Evolutionary conservation across 2,797 vertebrate genomes (phyloP).

Genomic region (Channa striata): DNA sequence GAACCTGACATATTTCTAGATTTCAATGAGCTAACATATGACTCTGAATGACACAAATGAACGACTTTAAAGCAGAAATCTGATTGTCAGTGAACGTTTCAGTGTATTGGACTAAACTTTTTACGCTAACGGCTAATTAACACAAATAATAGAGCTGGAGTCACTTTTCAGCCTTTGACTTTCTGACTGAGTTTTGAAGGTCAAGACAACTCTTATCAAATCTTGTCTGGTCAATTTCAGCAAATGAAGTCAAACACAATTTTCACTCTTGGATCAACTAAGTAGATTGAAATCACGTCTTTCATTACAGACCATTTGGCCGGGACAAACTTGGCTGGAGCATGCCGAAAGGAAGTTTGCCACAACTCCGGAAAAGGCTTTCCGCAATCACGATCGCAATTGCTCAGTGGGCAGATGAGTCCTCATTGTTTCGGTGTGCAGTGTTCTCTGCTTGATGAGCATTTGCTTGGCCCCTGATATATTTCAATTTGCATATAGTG

Average conservation of each 20-base stretch:
- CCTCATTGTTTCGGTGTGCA: constrained; percentile 30
- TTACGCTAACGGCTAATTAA: no score
- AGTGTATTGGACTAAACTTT: no score
- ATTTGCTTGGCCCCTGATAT: constrained; percentile 28
- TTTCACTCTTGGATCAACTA: constrained; percentile 8
- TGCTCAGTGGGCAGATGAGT: constrained; percentile 34
- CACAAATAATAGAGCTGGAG: not conserved
- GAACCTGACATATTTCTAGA: no score
- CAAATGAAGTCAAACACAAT: not conserved
- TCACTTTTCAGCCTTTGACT: constrained; percentile 19
- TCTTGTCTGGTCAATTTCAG: constrained; percentile 29
- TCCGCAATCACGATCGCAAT: constrained; percentile 26
- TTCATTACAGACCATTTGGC: constrained; percentile 32
- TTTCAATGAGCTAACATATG: no score
- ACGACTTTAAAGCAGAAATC: no score
- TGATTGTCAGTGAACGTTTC: no score
- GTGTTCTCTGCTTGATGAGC: constrained; percentile 27
- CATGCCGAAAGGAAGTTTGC: not conserved
- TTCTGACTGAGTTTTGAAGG: constrained; percentile 1
- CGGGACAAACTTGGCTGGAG: not conserved
- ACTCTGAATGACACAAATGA: no score
- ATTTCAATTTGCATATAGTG: constrained; percentile 46
- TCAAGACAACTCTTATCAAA: constrained; percentile 26
- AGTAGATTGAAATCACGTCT: not conserved
- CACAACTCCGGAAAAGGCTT: constrained; percentile 5